Conservation (phyloP, 2,888 invertebrate species). For the Criorhina ranunculi region DNA sequence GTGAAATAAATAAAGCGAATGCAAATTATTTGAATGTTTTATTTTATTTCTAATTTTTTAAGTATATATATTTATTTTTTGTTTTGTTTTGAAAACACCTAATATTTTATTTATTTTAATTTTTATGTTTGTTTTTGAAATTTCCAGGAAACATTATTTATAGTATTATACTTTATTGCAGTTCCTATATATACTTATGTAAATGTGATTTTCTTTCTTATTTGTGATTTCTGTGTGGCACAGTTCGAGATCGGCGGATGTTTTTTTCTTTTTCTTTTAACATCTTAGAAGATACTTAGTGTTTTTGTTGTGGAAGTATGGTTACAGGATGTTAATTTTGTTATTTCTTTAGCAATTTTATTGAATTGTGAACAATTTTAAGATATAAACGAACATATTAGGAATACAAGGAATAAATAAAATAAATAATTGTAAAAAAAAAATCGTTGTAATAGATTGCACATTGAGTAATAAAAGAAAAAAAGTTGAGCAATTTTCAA, state of each 20-base stretch:
- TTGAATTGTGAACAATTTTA: constrained; percentile 6
- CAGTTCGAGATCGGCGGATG: constrained; percentile 73
- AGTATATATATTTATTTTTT: constrained; percentile 9
- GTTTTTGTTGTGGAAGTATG: constrained; percentile 22
- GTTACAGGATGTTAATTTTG: constrained; percentile 6
- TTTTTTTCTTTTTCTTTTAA: constrained; percentile 39
- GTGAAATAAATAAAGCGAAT: constrained; percentile 56
- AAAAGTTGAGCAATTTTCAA: constrained; percentile 1
- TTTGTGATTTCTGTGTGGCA: constrained; percentile 72
- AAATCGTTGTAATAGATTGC: constrained; percentile 72
- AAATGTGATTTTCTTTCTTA: constrained; percentile 45
- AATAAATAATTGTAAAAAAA: constrained; percentile 30
- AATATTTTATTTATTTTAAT: constrained; percentile 12
- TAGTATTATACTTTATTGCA: constrained; percentile 27
- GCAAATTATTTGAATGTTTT: constrained; percentile 50
- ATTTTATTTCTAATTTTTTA: constrained; percentile 37
- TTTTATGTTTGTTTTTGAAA: constrained; percentile 3
- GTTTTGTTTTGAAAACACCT: constrained; percentile 20
- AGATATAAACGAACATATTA: not conserved
- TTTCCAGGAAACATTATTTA: constrained; percentile 26
- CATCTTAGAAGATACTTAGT: constrained; percentile 29
- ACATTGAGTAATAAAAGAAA: constrained; percentile 21
- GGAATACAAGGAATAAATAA: constrained; percentile 14
- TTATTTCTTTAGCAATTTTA: not conserved
- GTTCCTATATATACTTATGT: constrained; percentile 44